Conservation (phyloP, 2,113 vertebrate genomes). For the Australoheros scitulus region DNA sequence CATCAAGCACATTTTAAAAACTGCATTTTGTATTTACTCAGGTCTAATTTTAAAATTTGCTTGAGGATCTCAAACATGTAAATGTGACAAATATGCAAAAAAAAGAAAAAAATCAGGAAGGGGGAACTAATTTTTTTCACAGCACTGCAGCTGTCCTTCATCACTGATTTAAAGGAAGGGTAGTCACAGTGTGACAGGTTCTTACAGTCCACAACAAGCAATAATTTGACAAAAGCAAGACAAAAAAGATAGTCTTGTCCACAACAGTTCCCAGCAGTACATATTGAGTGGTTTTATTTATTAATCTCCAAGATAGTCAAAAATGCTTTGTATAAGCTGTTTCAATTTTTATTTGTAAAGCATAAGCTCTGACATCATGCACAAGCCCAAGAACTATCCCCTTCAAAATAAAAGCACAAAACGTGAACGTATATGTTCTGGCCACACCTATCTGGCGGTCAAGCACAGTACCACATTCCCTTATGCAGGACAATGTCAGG, state of each 20-base stretch:
- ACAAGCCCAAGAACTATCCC: not conserved
- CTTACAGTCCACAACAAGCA: not conserved
- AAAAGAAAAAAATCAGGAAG: too few species aligned
- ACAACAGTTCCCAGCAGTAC: not conserved
- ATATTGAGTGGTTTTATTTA: not conserved
- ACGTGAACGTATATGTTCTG: not conserved
- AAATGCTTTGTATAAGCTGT: not conserved
- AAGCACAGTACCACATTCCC: not conserved
- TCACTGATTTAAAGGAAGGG: not conserved
- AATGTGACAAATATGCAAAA: too few species aligned
- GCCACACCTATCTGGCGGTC: not conserved
- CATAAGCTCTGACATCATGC: not conserved
- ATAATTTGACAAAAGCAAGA: not conserved
- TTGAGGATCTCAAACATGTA: too few species aligned
- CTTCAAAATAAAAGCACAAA: slow-evolving; percentile 31
- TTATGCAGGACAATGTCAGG: not conserved
- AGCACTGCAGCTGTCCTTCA: not conserved
- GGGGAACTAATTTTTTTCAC: too few species aligned
- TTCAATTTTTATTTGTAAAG: not conserved
- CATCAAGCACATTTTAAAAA: too few species aligned
- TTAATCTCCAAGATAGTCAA: not conserved
- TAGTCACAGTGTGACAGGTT: not conserved
- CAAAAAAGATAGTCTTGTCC: not conserved
- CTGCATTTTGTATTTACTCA: too few species aligned
- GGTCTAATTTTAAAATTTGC: too few species aligned